Evolutionary conservation across 2,888 invertebrate species (phyloP).

Genomic region (Synanthedon andrenaeformis): DNA sequence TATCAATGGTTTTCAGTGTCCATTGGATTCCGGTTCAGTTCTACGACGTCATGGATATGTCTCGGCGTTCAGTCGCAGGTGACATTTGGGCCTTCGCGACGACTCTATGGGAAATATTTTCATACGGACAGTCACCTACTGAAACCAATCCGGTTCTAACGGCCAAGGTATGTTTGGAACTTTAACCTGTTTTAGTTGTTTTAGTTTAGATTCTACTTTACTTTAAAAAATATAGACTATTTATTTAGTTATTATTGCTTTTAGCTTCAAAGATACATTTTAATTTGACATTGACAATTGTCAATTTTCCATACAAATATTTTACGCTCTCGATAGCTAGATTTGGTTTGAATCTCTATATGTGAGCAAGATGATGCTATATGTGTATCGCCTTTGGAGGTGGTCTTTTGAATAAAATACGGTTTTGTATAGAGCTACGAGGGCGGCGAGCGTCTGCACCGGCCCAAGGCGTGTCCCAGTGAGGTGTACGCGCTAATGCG

Average conservation of each 20-base stretch:
- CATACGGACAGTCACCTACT: conserved; percentile 73
- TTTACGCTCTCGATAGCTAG: no score
- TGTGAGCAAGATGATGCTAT: no score
- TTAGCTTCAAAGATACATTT: no score
- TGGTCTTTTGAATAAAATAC: not conserved
- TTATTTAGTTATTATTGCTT: no score
- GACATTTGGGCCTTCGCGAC: conserved; percentile 95
- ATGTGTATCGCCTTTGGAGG: no score
- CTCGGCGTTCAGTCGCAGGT: conserved; percentile 76
- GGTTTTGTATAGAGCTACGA: conserved; percentile 69
- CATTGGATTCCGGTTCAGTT: conserved; percentile 93
- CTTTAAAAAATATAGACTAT: not conserved
- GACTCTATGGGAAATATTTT: conserved; percentile 93
- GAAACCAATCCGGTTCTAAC: conserved; percentile 56
- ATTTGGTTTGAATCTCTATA: no score
- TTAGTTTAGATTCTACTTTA: not conserved
- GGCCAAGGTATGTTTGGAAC: conserved; percentile 38
- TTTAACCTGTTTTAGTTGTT: not conserved
- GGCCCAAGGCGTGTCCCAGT: conserved; percentile 76
- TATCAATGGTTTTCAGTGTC: conserved; percentile 65
- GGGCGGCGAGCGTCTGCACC: conserved; percentile 76
- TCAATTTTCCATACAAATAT: no score
- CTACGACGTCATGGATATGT: conserved; percentile 76
- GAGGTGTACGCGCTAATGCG: conserved; percentile 82
- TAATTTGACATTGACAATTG: no score